These are phyloP conservation scores for Falco rusticolus DNA, from an alignment of 2,797 vertebrate species.

Conservation along the genomic window DNA sequence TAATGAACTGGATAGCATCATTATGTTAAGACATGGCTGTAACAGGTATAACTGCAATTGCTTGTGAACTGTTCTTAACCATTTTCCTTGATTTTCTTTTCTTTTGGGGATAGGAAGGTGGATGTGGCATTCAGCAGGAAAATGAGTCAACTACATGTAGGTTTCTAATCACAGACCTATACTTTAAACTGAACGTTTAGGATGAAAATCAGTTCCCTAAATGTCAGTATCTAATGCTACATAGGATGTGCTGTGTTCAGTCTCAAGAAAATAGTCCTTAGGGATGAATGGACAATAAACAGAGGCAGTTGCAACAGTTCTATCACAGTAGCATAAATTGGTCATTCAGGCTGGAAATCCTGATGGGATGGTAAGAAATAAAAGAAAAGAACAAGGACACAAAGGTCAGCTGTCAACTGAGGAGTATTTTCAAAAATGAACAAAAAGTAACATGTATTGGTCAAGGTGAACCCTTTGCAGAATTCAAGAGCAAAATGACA, in stretches of 20 bases:
- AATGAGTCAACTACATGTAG: not conserved
- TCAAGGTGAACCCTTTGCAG: not conserved
- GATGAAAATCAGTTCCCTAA: not conserved
- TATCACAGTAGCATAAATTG: not conserved
- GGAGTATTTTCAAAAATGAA: not conserved
- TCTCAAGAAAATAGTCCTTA: not conserved
- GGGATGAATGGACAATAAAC: not conserved
- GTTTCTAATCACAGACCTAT: not conserved
- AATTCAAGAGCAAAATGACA: not conserved
- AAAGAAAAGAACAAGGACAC: not conserved
- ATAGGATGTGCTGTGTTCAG: not conserved
- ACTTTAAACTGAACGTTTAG: not conserved
- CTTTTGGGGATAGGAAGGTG: not conserved
- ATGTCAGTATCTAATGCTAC: not conserved
- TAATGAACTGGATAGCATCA: not conserved
- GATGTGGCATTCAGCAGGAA: not conserved
- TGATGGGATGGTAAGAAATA: not conserved
- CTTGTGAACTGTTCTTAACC: not conserved
- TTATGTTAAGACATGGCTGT: not conserved
- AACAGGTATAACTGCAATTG: not conserved
- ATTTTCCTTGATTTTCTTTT: not conserved
- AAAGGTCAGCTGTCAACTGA: not conserved
- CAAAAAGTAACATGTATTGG: not conserved
- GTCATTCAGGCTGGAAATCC: not conserved
- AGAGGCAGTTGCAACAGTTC: not conserved